A percentile compares a stretch with the other conserved stretches of the same genome.
phyloP scores from a whole-genome alignment of 2,797 vertebrate species.

The Siniperca scherzeri region DNA sequence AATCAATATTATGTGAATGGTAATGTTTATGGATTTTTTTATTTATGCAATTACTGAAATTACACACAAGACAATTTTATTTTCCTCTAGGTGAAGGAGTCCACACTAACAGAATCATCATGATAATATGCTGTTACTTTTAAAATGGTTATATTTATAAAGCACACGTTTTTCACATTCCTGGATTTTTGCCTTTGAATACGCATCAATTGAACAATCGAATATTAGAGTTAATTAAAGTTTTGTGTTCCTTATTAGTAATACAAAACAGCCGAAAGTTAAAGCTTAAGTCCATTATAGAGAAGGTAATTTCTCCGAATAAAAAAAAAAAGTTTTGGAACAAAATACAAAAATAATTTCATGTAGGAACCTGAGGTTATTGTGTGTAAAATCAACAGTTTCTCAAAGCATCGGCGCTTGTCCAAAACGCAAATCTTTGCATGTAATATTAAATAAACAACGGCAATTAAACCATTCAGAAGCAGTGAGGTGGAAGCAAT shows the following conservation, averaged over 20 bases:
- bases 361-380: not conserved
- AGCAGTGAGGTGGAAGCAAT: not conserved
- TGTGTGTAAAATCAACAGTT: conserved; percentile 8
- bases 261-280: not conserved
- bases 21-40: conserved; percentile 41
- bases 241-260: not conserved
- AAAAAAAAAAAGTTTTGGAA: not conserved
- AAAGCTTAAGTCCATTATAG: not conserved
- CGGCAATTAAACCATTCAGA: conserved; percentile 13
- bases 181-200: not conserved
- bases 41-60: conserved; percentile 1
- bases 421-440: conserved; percentile 18
- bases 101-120: not conserved
- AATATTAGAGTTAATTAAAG: not conserved
- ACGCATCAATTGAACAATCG: not conserved
- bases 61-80: not conserved
- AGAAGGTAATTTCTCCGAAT: not conserved
- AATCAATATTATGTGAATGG: conserved; percentile 77
- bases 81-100: not conserved
- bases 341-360: not conserved
- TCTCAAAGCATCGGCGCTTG: not conserved
- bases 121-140: not conserved
- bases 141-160: not conserved
- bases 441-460: conserved; percentile 2
- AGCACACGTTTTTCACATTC: not conserved